Percentiles rank a stretch among this genome's conserved stretches.
These are phyloP conservation scores for Hyposmocoma kahamanoa DNA, from an alignment of 1,140 invertebrate genomes.

Conservation along the genomic window DNA sequence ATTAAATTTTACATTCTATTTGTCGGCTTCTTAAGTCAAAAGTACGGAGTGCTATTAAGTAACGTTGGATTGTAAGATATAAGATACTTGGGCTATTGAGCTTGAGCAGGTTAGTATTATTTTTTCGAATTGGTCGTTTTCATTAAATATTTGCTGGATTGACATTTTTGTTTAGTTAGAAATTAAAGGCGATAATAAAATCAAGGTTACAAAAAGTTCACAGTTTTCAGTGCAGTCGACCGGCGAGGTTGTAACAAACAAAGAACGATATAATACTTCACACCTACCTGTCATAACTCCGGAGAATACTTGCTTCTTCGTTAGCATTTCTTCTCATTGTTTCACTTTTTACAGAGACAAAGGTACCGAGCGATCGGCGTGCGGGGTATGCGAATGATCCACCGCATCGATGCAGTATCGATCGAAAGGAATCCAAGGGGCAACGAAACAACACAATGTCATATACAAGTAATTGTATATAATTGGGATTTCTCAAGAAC, in stretches of 20 bases:
- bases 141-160: too few relatives aligned
- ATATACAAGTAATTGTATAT: slow-evolving; percentile 72
- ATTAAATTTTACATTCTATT: slow-evolving; percentile 6
- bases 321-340: slow-evolving; percentile 41
- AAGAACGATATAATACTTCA: too few relatives aligned
- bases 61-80: too few relatives aligned
- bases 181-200: too few relatives aligned
- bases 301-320: slow-evolving; percentile 21
- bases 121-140: too few relatives aligned
- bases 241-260: too few relatives aligned
- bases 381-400: slow-evolving; percentile 39
- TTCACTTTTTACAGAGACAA: slow-evolving; percentile 43
- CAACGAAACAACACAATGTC: slow-evolving; percentile 54
- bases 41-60: slow-evolving; percentile 17
- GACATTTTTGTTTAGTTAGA: too few relatives aligned
- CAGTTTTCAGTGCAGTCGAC: too few relatives aligned
- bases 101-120: too few relatives aligned
- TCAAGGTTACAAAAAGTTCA: too few relatives aligned
- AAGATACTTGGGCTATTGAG: too few relatives aligned
- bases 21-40: slow-evolving; percentile 3
- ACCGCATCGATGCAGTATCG: slow-evolving; percentile 52
- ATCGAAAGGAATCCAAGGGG: slow-evolving; percentile 29
- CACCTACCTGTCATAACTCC: slow-evolving; percentile 37
- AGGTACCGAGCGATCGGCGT: slow-evolving; percentile 24
- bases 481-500: slow-evolving; percentile 71